Percentiles rank a stretch among this genome's conserved stretches.
Evolutionary conservation across 2,888 invertebrate genomes (phyloP).

Genomic region (Coremacera marginata): DNA sequence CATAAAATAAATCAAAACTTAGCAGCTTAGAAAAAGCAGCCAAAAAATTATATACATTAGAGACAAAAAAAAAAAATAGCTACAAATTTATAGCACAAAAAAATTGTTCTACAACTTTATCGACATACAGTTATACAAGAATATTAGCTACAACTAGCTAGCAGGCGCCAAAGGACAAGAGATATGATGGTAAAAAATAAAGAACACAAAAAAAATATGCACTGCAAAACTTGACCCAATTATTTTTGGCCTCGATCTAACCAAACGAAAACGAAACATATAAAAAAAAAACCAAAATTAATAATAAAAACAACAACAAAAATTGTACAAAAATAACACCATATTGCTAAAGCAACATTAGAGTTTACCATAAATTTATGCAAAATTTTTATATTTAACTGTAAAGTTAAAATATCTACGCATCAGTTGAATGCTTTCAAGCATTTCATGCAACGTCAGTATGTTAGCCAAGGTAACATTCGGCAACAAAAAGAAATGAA

Average conservation of each 20-base stretch:
- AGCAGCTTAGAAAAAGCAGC: neutral
- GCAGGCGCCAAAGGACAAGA: neutral
- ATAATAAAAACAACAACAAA: neutral
- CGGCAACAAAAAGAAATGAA: no score
- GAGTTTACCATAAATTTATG: neutral
- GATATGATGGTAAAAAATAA: slow-evolving; percentile 3
- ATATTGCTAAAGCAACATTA: neutral
- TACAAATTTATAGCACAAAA: neutral
- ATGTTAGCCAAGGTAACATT: no score
- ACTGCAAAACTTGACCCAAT: slow-evolving; percentile 33
- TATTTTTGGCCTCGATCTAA: slow-evolving; percentile 17
- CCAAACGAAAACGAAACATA: neutral
- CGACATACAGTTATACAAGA: neutral
- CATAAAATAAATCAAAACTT: neutral
- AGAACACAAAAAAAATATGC: neutral
- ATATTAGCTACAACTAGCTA: neutral
- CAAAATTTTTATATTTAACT: neutral
- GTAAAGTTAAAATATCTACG: neutral
- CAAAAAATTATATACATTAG: neutral
- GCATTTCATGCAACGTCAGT: no score
- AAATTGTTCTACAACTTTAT: neutral
- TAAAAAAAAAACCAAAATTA: neutral
- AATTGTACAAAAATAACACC: neutral
- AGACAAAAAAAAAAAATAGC: neutral
- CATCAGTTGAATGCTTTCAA: no score